Evolutionary conservation across 2,888 invertebrate genomes (phyloP), one percentile per base, ranked within the genome.

Genomic region (Scaptomyza parva): DNA sequence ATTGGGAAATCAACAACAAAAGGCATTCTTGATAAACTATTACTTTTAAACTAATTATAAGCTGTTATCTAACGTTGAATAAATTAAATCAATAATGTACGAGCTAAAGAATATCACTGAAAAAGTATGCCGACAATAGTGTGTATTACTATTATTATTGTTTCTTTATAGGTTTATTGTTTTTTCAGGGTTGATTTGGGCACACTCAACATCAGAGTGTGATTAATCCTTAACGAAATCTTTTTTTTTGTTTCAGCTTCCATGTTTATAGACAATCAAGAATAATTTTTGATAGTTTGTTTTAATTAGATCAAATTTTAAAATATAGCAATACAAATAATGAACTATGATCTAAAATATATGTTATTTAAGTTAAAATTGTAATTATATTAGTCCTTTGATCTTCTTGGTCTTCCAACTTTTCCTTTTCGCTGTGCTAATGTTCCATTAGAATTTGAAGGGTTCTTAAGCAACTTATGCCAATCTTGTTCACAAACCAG

Each of bases 401-500:
- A 96, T 91, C 97, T 94, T 92, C 97, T 94, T 92, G 97, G 97
- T 90, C 97, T 94, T 68, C 97, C 97, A 30, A 91, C 91, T 92
- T 97, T 97, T 92, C 97, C 97, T 93, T 97, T 97, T 92, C 97
- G 94, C 17, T 95, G 94, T 89, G 95, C 94, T 72, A 94, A 93
- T 70, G 93, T 92, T 81, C 95, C 94, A 79, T 93, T 93, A 75
- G 93, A 90, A 85, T 93, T 92, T 77, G 89, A 74, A 81, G 95
- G 95, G 83, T 93, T 94, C 92, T 97, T 96, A 92, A 97, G 94
- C 91, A 97, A 93, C 93, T 97, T 97, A 92, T 97, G 96, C 95
- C 97, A 98, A 93, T 98, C 98, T 92, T 97, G 96, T 93, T 98
- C 98, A 93, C 98, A 98, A 76, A 98, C 96, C 90, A 97, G 94